phyloP scores from a whole-genome alignment of 2,888 invertebrate species.

The Leucoma salicis region DNA sequence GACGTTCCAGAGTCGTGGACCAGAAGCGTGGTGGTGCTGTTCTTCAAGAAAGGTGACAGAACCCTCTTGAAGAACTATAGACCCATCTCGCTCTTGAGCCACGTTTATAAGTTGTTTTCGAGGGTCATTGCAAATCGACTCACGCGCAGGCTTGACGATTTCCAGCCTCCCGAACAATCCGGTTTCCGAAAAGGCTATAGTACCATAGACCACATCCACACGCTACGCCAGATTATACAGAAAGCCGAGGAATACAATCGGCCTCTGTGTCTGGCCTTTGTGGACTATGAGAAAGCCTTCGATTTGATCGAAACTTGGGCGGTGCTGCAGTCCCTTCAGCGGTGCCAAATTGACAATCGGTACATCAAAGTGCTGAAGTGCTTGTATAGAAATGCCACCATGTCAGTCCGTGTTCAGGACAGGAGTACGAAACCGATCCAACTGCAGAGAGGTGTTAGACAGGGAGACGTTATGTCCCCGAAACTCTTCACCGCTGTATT shows the following conservation, averaged over 20 bases:
- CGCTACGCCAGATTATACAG: slow-evolving; percentile 2
- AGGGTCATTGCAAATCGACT: background rate
- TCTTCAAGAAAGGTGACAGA: slow-evolving; percentile 3
- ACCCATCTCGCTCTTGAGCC: background rate
- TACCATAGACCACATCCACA: too few species aligned
- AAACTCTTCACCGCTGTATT: background rate
- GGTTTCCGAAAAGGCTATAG: too few species aligned
- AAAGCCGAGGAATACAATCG: background rate
- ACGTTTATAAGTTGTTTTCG: too few species aligned
- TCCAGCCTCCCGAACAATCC: too few species aligned
- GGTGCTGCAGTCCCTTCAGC: slow-evolving; percentile 1
- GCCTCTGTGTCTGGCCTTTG: background rate
- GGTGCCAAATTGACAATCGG: slow-evolving; percentile 1
- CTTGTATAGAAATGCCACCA: too few species aligned
- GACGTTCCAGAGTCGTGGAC: background rate
- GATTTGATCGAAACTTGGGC: slow-evolving; percentile 3
- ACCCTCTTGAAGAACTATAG: background rate
- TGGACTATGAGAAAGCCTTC: slow-evolving; percentile 2
- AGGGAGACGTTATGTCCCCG: background rate
- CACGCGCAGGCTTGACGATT: too few species aligned
- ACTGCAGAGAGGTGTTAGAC: background rate
- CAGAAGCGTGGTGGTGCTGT: slow-evolving; percentile 1
- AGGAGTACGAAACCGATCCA: background rate
- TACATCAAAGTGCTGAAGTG: slow-evolving; percentile 3
- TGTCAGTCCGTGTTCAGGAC: too few species aligned